Base-by-base conservation (phyloP, 2,797 vertebrate genomes). In the Esox masquinongy region DNA sequence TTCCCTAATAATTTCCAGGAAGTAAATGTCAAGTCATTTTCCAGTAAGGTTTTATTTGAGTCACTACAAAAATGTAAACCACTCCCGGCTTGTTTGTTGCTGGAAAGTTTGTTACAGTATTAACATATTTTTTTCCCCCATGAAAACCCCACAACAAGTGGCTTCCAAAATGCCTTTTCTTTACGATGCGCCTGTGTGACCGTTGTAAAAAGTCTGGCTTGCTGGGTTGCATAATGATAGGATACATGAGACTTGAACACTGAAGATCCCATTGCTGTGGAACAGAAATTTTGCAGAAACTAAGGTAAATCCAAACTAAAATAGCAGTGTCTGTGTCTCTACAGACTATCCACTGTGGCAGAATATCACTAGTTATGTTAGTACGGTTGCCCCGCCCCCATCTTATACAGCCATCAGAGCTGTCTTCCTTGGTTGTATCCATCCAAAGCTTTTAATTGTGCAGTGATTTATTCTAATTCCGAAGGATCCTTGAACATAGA, bases 61-160 rank as follows among this genome's bases (percentile, higher is more conserved):
- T 90, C 83, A 85, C 34, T 81, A 78, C 74, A 24, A 80, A 84
- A 85, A 77, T 76, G 72, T 76, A 68, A 59, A 73, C 63, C 15
- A 26, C 74, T 53, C 72, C 75, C 64, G 22, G 2, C 80, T 84
- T 47, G 80, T 83, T n/a, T 50, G 74, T 75, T 82, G 75, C 49
- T 84, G 78, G 64, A 79, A 75, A 72, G 77, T 29, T 68, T 81
- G 76, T 78, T 84, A 80, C 68, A 75, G 9, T 73, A 78, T 80
- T 75, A 74, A 76, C 74, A 85, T 66, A 71, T 81, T 12, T 77
- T 83, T 77, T 83, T 47, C 43, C 43, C 80, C 61, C 75, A 76
- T 76, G 74, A 59, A 73, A 76, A 73, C 12, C 43, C 43, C 43
- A 11, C 43, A 12, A 47, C 12, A 47, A 47, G 12, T 47, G 43